Base-by-base conservation (phyloP, 2,888 invertebrate species). In the Flexamia atlantica region DNA sequence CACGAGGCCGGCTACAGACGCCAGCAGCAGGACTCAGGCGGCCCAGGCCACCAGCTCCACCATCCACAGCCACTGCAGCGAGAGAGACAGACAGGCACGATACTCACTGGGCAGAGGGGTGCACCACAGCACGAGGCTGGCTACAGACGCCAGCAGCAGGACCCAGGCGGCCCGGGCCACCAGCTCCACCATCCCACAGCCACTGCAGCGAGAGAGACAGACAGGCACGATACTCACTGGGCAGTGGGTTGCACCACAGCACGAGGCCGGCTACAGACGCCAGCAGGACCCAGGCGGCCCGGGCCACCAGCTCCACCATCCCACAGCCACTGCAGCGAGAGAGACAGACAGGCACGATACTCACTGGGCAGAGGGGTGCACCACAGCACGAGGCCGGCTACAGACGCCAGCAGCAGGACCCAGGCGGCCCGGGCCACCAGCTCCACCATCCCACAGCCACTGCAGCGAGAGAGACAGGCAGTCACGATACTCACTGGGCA, bases 181-280 rank as follows among this genome's bases (percentile, higher is more conserved):
- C 46, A 76, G 40, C 72, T 40, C 40, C 40, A 40, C 32, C 64
- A 64, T 64, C 28, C 28, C 30, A 28, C 64, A 28, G 64, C 28
- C 36, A 36, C 40, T 1, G 12, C 72, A 40, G 72, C 20, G 72
- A 72, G 72, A 72, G 72, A 40, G 42, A 72, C n/a, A 42, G 64
- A 28, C 28, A 30, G 64, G n/a, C n/a, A n/a, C n/a, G n/a, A n/a
- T n/a, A n/a, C n/a, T n/a, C n/a, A n/a, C n/a, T n/a, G n/a, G n/a
- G n/a, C n/a, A n/a, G n/a, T n/a, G n/a, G 88, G 5, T 87, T 87
- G 64, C 87, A 87, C 84, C 86, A 87, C 12, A 88, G 64, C 32
- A 87, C 86, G 7, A 88, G 60, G 17, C 86, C 86, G 12, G 86
- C 86, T 46, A 87, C 85, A 0, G 85, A 85, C 14, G 86, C 86